Evolutionary conservation across 2,888 invertebrate genomes (phyloP), one percentile per base, ranked within the genome.

Genomic region (Calliscelio sp.): DNA sequence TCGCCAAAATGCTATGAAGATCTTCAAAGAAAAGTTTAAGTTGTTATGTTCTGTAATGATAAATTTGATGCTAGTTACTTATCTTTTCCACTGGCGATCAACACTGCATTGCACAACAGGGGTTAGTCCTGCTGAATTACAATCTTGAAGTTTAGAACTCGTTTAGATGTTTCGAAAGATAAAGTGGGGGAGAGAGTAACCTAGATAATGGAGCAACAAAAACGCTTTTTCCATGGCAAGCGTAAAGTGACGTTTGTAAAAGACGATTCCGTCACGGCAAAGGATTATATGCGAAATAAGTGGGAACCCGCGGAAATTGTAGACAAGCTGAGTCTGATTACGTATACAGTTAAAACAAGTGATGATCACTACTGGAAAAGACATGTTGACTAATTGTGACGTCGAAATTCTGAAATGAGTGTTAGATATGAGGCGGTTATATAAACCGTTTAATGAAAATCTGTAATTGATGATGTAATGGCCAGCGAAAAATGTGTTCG

Each of bases 71-170:
- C 86, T 87, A 11, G 14, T 10, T 11, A 86, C 82, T 46, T 88
- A 82, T 77, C 38, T 87, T n/a, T 86, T 87, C 71, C 68, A 82
- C 46, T 86, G 63, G 28, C 28, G 87, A 38, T 55, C 85, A 0
- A 85, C 84, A 6, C 86, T 81, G 11, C 87, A 87, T 61, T 83
- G 85, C 25, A 86, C 86, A 2, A 86, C 88, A 3, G 84, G 83
- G 1, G 24, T 41, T 28, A 70, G 71, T 10, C 86, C 88, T 5
- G 82, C 87, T 7, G 68, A 86, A 53, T 71, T 87, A 20, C 83
- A 86, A 35, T 25, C 49, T 1, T 77, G 0, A 77, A 80, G 25
- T 70, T 87, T 25, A 44, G 83, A 63, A 85, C 84, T 7, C 18
- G 71, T 41, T 61, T 83, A 7, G 87, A 87, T 65, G 59, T 77